These are phyloP conservation scores for Eucidaris tribuloides DNA, from an alignment of 35 echinoderm and acorn worm genomes.

Conservation along the genomic window DNA sequence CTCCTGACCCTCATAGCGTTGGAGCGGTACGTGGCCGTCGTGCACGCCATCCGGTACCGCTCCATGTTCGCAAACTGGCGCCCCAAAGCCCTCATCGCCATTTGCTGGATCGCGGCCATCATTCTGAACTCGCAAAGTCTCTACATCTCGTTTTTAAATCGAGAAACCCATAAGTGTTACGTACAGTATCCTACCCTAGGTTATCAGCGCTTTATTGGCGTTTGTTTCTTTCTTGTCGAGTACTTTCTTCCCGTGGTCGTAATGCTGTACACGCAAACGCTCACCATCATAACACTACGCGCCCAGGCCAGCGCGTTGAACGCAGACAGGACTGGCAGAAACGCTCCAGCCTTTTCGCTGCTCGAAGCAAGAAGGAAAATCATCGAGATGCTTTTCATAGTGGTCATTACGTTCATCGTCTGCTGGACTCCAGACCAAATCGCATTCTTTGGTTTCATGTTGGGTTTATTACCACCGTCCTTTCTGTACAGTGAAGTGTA, in stretches of 20 bases:
- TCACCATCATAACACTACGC: conserved; percentile 23
- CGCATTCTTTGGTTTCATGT: conserved; percentile 26
- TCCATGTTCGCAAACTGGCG: conserved; percentile 30
- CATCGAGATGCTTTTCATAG: conserved; percentile 59
- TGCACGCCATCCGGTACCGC: conserved; percentile 62
- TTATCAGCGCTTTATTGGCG: conserved; percentile 42
- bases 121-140: conserved; percentile 1
- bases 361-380: conserved; percentile 27
- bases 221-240: conserved; percentile 37
- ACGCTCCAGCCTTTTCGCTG: conserved; percentile 43
- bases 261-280: conserved; percentile 44
- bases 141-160: background rate
- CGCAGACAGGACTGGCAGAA: background rate
- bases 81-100: background rate
- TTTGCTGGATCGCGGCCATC: background rate
- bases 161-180: background rate
- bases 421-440: conserved; percentile 70
- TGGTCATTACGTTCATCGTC: conserved; percentile 67
- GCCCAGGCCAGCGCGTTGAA: conserved; percentile 13
- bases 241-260: conserved; percentile 62
- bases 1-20: conserved; percentile 61
- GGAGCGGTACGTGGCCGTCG: conserved; percentile 84
- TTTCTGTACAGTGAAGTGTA: conserved; percentile 33
- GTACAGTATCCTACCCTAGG: conserved; percentile 10
- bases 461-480: background rate